A percentile compares a stretch with the other conserved stretches of the same genome.
Conservation (phyloP, 2,113 vertebrate species). For the Cheilinus undulatus region DNA sequence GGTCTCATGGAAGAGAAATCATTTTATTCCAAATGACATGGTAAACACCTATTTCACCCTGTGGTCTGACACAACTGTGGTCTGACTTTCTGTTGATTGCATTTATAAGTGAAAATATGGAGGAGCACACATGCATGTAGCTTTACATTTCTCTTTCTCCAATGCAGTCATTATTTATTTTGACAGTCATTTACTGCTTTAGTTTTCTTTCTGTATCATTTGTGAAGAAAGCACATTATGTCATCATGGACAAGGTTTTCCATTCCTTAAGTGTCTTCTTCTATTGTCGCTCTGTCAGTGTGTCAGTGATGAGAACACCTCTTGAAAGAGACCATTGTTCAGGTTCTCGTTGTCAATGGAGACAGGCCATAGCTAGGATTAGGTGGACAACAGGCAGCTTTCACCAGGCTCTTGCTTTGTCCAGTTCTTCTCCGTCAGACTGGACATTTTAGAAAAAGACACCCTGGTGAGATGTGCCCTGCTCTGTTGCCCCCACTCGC, state of each 20-base stretch:
- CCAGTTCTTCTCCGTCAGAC: conserved; percentile 70
- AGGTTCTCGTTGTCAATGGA: conserved; percentile 73
- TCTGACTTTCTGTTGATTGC: conserved; percentile 49
- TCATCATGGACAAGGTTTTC: conserved; percentile 59
- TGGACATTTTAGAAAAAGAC: conserved; percentile 75
- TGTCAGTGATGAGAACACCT: conserved; percentile 70
- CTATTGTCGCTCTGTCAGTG: conserved; percentile 66
- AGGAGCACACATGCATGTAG: conserved; percentile 4
- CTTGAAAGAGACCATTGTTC: conserved; percentile 80
- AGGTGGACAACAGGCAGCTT: conserved; percentile 80
- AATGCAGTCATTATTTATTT: conserved; percentile 33
- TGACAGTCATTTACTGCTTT: conserved; percentile 34
- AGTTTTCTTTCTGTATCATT: conserved; percentile 55
- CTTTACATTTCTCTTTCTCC: conserved; percentile 42
- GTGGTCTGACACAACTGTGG: conserved; percentile 39
- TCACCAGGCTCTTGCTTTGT: conserved; percentile 75
- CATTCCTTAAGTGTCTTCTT: conserved; percentile 68
- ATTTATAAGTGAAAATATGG: conserved; percentile 45
- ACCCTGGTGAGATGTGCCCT: conserved; percentile 71
- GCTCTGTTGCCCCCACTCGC: conserved; percentile 66
- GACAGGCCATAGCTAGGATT: conserved; percentile 73
- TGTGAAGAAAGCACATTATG: conserved; percentile 53
- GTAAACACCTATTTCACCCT: conserved; percentile 59
- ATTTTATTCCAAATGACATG: conserved; percentile 60
- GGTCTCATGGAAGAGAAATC: conserved; percentile 72